These are phyloP conservation scores for Phalangium opilio DNA, from an alignment of 2,888 invertebrate genomes.

Conservation along the genomic window DNA sequence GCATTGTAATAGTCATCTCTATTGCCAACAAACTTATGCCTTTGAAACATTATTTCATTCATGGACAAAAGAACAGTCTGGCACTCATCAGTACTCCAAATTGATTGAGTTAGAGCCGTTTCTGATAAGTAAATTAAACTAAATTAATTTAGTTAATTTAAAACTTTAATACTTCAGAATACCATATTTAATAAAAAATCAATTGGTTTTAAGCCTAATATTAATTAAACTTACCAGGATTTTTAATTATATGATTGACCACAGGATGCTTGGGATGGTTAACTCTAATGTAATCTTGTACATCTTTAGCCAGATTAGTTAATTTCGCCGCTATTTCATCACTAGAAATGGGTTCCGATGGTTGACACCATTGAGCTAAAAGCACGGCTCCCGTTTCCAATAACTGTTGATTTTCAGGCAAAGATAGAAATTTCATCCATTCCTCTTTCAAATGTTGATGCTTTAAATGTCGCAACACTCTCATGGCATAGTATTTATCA, in stretches of 20 bases:
- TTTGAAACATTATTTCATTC: conserved; percentile 38
- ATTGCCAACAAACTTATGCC: conserved; percentile 38
- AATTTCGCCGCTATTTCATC: conserved; percentile 28
- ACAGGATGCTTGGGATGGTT: conserved; percentile 23
- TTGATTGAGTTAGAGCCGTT: conserved; percentile 14
- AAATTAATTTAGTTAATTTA: background rate
- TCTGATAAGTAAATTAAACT: conserved; percentile 6
- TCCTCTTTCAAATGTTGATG: conserved; percentile 36
- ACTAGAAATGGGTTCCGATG: conserved; percentile 32
- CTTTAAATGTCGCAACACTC: conserved; percentile 38
- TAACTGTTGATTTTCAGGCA: conserved; percentile 35
- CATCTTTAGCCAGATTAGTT: conserved; percentile 28
- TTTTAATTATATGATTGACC: conserved; percentile 1
- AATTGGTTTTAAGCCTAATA: too few species aligned
- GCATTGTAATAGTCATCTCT: conserved; percentile 39
- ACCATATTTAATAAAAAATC: too few species aligned
- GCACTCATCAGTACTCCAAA: conserved; percentile 25
- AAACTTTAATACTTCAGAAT: too few species aligned
- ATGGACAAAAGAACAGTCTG: conserved; percentile 34
- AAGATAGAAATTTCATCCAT: conserved; percentile 36
- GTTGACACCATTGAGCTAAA: conserved; percentile 47
- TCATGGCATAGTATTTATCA: conserved; percentile 41
- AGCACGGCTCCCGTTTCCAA: conserved; percentile 43
- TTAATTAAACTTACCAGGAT: conserved; percentile 4
- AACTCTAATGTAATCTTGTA: conserved; percentile 28